Percentiles rank a stretch among this genome's conserved stretches.
Conservation (phyloP, 2,888 invertebrate species). For the Agonopterix alstromeriana region DNA sequence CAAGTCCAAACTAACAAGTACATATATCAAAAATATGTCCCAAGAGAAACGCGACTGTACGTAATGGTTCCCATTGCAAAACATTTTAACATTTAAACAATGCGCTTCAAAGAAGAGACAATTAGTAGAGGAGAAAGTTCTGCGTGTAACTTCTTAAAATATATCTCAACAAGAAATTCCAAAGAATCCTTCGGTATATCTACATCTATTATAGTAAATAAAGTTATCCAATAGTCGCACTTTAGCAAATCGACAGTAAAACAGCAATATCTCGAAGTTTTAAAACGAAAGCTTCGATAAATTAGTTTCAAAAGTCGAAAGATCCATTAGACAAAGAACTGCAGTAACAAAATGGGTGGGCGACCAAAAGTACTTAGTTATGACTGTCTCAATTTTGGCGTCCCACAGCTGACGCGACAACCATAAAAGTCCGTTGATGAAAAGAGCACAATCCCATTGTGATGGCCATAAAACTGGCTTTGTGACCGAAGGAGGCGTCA, state of each 20-base stretch:
- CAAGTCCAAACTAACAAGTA: no score
- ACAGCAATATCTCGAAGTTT: no score
- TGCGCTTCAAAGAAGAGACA: no score
- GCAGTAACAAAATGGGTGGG: conserved; percentile 30
- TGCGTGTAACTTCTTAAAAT: no score
- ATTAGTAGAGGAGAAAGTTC: no score
- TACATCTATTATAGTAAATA: not conserved
- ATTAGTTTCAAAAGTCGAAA: not conserved
- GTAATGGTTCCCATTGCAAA: no score
- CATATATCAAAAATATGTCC: no score
- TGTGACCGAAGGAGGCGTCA: conserved; percentile 52
- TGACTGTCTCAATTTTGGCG: conserved; percentile 65
- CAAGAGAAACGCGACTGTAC: no score
- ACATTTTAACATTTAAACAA: no score
- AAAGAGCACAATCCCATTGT: conserved; percentile 72
- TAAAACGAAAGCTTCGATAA: not conserved
- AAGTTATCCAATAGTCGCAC: not conserved
- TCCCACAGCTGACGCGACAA: conserved; percentile 57
- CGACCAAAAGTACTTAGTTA: conserved; percentile 31
- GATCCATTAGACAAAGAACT: conserved; percentile 18
- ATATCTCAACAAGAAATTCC: no score
- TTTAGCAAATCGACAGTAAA: no score
- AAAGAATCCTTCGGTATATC: no score
- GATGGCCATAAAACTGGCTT: conserved; percentile 65
- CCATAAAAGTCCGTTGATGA: conserved; percentile 69